Evolutionary conservation across 2,797 vertebrate genomes (phyloP).

Genomic region (Channallabes apus): DNA sequence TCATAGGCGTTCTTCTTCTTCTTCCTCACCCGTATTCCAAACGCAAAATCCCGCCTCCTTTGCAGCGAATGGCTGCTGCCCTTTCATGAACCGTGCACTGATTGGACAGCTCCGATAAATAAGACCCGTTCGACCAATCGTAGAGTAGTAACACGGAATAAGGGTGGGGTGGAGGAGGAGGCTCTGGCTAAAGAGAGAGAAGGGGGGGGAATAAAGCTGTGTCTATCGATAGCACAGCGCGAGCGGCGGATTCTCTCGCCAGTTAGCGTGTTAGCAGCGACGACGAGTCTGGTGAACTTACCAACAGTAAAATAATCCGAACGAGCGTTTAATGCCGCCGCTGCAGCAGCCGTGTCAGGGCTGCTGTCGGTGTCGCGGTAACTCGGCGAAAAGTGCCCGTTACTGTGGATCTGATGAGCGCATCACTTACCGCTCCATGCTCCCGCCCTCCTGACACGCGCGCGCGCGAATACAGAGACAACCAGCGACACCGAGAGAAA

Average conservation of each 20-base stretch:
- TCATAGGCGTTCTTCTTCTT: slow-evolving; percentile 21
- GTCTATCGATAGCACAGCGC: background rate
- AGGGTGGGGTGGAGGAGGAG: background rate
- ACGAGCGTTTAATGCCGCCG: background rate
- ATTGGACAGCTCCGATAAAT: background rate
- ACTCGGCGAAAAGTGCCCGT: slow-evolving; percentile 29
- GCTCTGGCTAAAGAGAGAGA: background rate
- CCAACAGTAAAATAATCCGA: background rate
- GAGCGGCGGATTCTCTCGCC: slow-evolving; percentile 7
- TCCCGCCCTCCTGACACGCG: slow-evolving; percentile 71
- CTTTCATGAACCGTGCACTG: background rate
- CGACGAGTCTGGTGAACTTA: slow-evolving; percentile 58
- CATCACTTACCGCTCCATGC: slow-evolving; percentile 77
- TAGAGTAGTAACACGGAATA: background rate
- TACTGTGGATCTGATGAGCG: slow-evolving; percentile 59
- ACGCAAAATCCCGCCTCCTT: background rate
- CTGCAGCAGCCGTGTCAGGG: background rate
- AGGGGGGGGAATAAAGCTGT: background rate
- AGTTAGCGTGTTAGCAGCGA: slow-evolving; percentile 62
- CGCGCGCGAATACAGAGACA: background rate
- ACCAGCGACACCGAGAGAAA: background rate
- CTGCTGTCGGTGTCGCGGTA: slow-evolving; percentile 12
- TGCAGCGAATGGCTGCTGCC: background rate
- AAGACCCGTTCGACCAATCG: background rate
- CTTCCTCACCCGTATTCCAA: slow-evolving; percentile 23